Base-by-base conservation (phyloP, 1,140 invertebrate species). In the Sinella curviseta region DNA sequence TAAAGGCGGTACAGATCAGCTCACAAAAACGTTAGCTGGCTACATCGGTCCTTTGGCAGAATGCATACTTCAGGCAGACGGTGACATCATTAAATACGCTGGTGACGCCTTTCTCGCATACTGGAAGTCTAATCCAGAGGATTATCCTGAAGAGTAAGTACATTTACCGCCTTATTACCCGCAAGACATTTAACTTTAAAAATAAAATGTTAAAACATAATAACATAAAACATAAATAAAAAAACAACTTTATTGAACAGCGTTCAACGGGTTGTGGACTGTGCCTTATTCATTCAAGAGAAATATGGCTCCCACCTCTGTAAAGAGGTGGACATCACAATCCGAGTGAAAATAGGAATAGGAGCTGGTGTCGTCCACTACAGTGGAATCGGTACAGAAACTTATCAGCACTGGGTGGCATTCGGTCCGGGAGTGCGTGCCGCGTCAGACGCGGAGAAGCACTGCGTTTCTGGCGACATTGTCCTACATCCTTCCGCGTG, bases 61-160 rank as follows among this genome's bases (percentile, higher is more conserved):
- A 78, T 82, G 77, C 35, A 82, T 84, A 70, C 31, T 84, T 0
- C 30, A 34, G 31, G 77, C 76, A 1, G 80, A 76, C 0, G 83
- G 83, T 0, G 83, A 84, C 65, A 84, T 84, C 24, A 80, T 84
- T 28, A 82, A 84, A 67, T 84, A 80, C 57, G 83, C 83, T 31
- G 83, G 83, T 4, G 83, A 84, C 73, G 83, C 83, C n/a, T 80
- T 84, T 36, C 48, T 84, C 1, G 82, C 83, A 16, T 60, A 79
- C n/a, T 84, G 83, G 83, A 78, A 65, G 55, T 34, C 54, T 17
- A 24, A 76, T 48, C 17, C 16, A n/a, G 31, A 14, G 0, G 28
- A 73, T 0, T 81, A 55, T 33, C 75, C 57, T 0, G 24, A 76
- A 60, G 73, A 76, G 65, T 70, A 70, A 8, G 20, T 48, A 48